Percentiles rank a stretch among this genome's conserved stretches.
phyloP scores from a whole-genome alignment of 2,797 vertebrate species.

The Danio aesculapii region DNA sequence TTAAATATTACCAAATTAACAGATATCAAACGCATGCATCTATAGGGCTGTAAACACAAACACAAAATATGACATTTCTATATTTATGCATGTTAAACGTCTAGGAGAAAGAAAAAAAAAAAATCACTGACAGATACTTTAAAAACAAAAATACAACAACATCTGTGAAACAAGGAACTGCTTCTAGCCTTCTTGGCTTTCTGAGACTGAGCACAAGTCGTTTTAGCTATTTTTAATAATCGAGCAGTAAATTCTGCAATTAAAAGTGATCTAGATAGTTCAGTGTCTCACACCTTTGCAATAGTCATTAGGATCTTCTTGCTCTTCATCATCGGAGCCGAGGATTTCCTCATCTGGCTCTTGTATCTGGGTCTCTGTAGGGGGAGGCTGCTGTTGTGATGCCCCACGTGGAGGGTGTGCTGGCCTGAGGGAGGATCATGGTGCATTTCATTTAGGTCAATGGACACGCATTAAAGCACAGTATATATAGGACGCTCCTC shows the following conservation, averaged over 20 bases:
- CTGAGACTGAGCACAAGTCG: not conserved
- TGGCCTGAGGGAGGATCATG: conserved; percentile 79
- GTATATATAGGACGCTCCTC: not conserved
- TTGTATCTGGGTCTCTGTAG: conserved; percentile 83
- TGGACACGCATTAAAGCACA: not conserved
- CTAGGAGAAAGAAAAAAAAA: not conserved
- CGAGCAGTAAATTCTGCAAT: not conserved
- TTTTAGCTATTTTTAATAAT: not conserved
- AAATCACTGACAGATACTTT: not conserved
- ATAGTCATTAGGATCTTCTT: conserved; percentile 98
- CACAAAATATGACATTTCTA: not conserved
- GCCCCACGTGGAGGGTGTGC: conserved; percentile 84
- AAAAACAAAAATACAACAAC: not conserved
- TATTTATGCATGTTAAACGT: not conserved
- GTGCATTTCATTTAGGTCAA: conserved; percentile 47
- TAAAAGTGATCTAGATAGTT: not conserved
- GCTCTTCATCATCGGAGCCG: conserved; percentile 97
- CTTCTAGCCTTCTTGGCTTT: not conserved
- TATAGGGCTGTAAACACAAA: not conserved
- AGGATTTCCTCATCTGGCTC: conserved; percentile 92
- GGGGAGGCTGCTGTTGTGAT: conserved; percentile 74
- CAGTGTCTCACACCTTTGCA: conserved; percentile 86
- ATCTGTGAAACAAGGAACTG: not conserved
- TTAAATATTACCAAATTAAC: not conserved
- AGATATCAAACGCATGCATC: not conserved